Evolutionary conservation across 2,797 vertebrate species (phyloP).

Genomic region (Pteronotus mesoamericanus): DNA sequence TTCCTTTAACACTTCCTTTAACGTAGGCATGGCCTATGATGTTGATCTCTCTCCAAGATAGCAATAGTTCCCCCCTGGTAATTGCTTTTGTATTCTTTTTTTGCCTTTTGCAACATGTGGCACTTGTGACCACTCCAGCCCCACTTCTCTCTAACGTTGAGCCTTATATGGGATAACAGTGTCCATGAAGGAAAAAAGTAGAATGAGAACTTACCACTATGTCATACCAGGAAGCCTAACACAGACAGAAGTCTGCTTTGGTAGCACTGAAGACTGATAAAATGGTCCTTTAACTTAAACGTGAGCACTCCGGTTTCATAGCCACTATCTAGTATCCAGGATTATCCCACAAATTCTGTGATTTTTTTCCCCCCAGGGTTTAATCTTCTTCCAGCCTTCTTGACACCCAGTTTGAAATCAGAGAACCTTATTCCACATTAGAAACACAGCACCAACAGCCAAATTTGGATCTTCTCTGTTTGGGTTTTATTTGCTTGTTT

Average conservation of each 20-base stretch:
- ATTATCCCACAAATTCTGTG: not conserved
- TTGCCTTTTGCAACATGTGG: not conserved
- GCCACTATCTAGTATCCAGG: not conserved
- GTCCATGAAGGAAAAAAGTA: not conserved
- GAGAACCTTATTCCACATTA: not conserved
- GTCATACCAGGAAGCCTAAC: not conserved
- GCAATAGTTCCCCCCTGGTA: not conserved
- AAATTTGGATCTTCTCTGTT: not conserved
- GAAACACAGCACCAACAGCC: not conserved
- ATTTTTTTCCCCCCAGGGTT: not conserved
- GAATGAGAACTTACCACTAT: not conserved
- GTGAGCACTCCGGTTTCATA: not conserved
- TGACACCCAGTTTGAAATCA: not conserved
- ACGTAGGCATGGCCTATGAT: not conserved
- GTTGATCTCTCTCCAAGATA: not conserved
- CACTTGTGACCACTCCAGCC: not conserved
- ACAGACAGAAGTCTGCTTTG: not conserved
- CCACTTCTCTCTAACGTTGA: not conserved
- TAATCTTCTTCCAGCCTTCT: not conserved
- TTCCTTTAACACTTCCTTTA: not conserved
- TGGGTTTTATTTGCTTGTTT: not conserved
- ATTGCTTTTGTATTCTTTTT: not conserved
- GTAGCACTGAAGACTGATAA: not conserved
- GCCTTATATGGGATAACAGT: not conserved
- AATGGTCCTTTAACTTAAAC: not conserved